These are phyloP conservation scores for Columba livia DNA, from an alignment of 2,113 vertebrate species.

Conservation along the genomic window DNA sequence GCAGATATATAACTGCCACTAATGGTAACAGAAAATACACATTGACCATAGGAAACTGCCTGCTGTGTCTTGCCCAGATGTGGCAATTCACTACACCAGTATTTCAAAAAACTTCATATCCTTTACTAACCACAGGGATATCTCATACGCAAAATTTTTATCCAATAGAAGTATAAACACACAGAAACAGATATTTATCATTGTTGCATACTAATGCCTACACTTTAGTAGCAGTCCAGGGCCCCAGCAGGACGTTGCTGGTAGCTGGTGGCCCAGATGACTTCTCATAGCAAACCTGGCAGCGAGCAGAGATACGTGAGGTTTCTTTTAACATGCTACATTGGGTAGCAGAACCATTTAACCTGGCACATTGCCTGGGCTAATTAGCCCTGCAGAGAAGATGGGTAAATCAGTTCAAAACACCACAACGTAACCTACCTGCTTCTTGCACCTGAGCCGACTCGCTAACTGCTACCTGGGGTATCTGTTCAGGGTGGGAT, in stretches of 20 bases:
- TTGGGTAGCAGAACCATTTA: neutral
- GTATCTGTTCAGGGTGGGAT: neutral
- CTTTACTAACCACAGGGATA: neutral
- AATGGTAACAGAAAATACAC: neutral
- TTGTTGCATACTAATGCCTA: neutral
- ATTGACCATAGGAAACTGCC: neutral
- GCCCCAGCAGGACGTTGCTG: neutral
- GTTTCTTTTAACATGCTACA: neutral
- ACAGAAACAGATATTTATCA: neutral
- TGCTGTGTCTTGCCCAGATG: neutral
- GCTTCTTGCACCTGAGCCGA: neutral
- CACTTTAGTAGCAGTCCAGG: neutral
- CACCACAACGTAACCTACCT: neutral
- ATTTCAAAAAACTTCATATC: neutral
- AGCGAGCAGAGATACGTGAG: neutral
- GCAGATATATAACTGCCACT: neutral
- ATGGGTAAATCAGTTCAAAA: neutral
- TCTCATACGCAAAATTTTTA: neutral
- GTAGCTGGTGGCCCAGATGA: neutral
- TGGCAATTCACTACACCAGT: neutral
- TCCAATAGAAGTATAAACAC: neutral
- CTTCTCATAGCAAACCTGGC: neutral
- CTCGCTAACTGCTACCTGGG: neutral
- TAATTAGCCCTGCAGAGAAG: conserved; percentile 13
- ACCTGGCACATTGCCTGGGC: neutral